Evolutionary conservation across 2,113 vertebrate genomes (phyloP), one percentile per base, ranked within the genome.

Genomic region (Pao palembangensis): DNA sequence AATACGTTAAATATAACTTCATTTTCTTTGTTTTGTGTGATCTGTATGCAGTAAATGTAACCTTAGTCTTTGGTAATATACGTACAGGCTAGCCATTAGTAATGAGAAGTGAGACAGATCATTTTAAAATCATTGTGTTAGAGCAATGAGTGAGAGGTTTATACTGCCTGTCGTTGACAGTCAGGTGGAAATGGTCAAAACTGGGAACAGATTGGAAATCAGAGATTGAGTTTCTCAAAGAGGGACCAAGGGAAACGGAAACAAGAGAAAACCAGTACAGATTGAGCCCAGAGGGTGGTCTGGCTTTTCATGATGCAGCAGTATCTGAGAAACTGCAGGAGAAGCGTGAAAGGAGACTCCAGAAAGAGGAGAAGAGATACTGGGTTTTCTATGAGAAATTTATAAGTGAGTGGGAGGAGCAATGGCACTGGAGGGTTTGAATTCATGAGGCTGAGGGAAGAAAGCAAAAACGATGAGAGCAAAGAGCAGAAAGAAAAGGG

Each of bases 281-380:
- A 69, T 77, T 15, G 31, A 76, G 71, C 81, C 65, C 73, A 61
- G 66, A 38, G 58, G 52, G 67, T 60, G 73, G 70, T 79, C 65
- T 28, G 13, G 50, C 43, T 63, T 79, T 74, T 71, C 61, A 75
- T 69, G 55, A 73, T 51, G 18, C 44, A 59, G 58, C 69, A 65
- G 8, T 38, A 38, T 38, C 34, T 38, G 8, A 38, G 6, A 64
- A 64, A 70, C 57, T 62, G 20, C 14, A 78, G 55, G 79, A 64
- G 62, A 53, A 66, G 23, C 19, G 65, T 77, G 68, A 61, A 75
- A 75, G 75, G 43, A 21, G 59, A 66, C 43, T 64, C 16, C 17
- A 31, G 50, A 28, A 62, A 61, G 50, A 53, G 14, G 51, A 13
- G 18, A 58, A 50, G 20, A 38, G 34, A 38, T 38, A 38, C 8